Conservation (phyloP, 2,888 invertebrate species). For the Agonopterix arenella region DNA sequence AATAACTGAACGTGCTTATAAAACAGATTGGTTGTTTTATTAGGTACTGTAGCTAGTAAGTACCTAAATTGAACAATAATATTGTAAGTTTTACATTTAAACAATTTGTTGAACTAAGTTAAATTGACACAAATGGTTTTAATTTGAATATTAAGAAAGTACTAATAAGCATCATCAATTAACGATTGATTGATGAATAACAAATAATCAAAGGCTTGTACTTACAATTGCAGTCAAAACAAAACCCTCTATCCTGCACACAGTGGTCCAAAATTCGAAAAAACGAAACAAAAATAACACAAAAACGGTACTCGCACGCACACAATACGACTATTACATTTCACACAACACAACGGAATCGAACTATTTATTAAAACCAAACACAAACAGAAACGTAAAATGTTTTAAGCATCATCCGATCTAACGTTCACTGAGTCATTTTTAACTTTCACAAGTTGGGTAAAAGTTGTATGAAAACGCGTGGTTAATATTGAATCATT, state of each 20-base stretch:
- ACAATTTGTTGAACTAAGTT: too few relatives aligned
- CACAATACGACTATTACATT: constrained; percentile 41
- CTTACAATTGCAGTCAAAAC: constrained; percentile 6
- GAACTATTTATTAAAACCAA: constrained; percentile 34
- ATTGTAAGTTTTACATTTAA: too few relatives aligned
- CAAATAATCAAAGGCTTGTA: neutral
- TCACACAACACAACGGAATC: constrained; percentile 52
- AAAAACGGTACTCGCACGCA: constrained; percentile 47
- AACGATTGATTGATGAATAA: too few relatives aligned
- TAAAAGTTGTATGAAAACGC: constrained; percentile 43
- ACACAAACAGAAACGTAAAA: constrained; percentile 24
- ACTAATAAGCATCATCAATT: too few relatives aligned
- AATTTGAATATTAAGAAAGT: too few relatives aligned
- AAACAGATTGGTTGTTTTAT: too few relatives aligned
- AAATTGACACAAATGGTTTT: too few relatives aligned
- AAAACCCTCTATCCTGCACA: constrained; percentile 20
- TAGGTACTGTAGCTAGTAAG: too few relatives aligned
- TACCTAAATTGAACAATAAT: too few relatives aligned
- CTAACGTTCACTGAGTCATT: constrained; percentile 14
- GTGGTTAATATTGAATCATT: constrained; percentile 42
- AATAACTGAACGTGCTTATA: too few relatives aligned
- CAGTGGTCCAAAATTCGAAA: constrained; percentile 51
- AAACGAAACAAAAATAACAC: constrained; percentile 60
- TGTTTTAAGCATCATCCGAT: constrained; percentile 4
- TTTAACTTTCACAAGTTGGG: constrained; percentile 39